Percentiles rank a stretch among this genome's conserved stretches.
phyloP scores from a whole-genome alignment of 2,113 vertebrate species.

The Anhinga anhinga region DNA sequence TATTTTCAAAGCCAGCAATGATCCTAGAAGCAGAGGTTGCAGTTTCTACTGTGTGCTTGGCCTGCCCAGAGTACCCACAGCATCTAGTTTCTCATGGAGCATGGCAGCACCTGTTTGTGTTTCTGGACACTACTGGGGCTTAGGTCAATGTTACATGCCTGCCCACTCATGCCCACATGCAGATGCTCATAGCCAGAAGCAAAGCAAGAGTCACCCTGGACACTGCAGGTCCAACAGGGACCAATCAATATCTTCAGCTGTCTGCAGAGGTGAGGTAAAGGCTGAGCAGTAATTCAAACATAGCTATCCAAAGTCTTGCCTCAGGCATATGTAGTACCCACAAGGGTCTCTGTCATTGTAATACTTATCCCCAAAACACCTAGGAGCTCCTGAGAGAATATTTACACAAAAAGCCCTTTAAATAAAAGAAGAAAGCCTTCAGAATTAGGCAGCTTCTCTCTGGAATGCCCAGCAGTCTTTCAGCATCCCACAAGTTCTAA shows the following conservation, averaged over 20 bases:
- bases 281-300: neutral
- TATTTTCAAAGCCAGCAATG: neutral
- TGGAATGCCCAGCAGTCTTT: neutral
- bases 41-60: neutral
- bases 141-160: neutral
- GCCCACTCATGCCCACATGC: neutral
- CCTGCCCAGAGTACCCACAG: neutral
- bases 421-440: neutral
- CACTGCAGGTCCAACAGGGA: neutral
- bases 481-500: neutral
- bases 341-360: neutral
- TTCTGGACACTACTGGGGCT: neutral
- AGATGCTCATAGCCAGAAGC: neutral
- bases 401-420: neutral
- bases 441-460: neutral
- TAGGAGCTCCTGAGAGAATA: neutral
- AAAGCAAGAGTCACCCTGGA: neutral
- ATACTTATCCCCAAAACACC: neutral
- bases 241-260: neutral
- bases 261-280: neutral
- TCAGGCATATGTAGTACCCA: neutral
- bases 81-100: neutral
- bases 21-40: neutral
- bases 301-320: neutral
- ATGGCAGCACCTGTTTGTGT: accelerated